These are phyloP conservation scores for Deladenus siricidicola DNA, from an alignment of 2,888 invertebrate genomes.

Conservation along the genomic window DNA sequence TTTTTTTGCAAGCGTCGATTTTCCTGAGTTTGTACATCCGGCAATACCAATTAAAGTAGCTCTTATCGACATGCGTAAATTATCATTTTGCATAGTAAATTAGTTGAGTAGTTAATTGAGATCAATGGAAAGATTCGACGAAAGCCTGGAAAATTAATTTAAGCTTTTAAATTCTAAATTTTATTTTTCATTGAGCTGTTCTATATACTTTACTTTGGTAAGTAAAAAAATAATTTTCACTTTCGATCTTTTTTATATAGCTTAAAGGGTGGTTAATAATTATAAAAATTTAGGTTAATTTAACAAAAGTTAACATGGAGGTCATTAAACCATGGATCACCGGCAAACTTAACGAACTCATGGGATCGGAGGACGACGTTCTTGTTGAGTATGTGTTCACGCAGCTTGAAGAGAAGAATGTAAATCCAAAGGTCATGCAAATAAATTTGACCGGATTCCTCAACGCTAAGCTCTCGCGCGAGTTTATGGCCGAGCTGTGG, in stretches of 20 bases:
- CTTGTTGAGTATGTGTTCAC: constrained; percentile 97
- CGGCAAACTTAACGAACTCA: constrained; percentile 84
- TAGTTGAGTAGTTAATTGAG: too few species aligned
- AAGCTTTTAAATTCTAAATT: too few species aligned
- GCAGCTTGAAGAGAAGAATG: constrained; percentile 77
- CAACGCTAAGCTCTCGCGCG: constrained; percentile 90
- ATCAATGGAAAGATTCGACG: too few species aligned
- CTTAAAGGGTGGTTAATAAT: constrained; percentile 11
- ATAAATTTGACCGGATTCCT: constrained; percentile 98
- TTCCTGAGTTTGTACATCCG: constrained; percentile 47
- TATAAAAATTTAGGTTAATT: constrained; percentile 69
- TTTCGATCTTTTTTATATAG: too few species aligned
- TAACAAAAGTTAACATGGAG: constrained; percentile 94
- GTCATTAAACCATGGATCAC: constrained; percentile 98
- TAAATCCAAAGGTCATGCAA: constrained; percentile 66
- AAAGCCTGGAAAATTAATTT: too few species aligned
- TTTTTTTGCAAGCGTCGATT: constrained; percentile 39
- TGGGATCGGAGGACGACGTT: constrained; percentile 97
- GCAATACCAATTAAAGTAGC: constrained; percentile 12
- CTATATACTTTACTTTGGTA: too few species aligned
- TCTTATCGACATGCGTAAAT: constrained; percentile 1
- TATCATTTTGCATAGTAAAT: too few species aligned
- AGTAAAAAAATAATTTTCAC: too few species aligned
- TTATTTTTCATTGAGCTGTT: too few species aligned
- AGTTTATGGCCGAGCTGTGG: constrained; percentile 95